phyloP scores from a whole-genome alignment of 2,113 vertebrate genomes.

The Sylvia atricapilla region DNA sequence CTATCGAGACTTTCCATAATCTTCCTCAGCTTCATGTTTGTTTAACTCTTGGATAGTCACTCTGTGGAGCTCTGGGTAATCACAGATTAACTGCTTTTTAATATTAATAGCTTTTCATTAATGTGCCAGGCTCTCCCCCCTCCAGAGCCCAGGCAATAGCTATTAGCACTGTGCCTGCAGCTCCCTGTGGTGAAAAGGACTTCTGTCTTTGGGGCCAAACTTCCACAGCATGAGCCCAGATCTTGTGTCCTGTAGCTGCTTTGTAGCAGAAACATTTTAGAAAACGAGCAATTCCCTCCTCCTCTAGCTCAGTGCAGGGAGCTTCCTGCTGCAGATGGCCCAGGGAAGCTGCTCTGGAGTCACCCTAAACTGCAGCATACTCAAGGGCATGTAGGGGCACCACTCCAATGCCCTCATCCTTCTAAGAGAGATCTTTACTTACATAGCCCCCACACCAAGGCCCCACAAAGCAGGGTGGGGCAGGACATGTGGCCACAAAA shows the following conservation, averaged over 20 bases:
- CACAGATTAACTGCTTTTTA: slow-evolving; percentile 36
- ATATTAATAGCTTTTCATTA: slow-evolving; percentile 32
- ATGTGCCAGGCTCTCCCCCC: not conserved
- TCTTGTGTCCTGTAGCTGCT: not conserved
- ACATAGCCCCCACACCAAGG: rapidly evolving
- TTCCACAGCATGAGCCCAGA: not conserved
- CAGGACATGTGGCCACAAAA: not conserved
- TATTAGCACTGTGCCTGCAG: not conserved
- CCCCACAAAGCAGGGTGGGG: not conserved
- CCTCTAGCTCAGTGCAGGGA: not conserved
- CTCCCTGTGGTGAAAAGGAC: not conserved
- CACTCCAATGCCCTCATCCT: not conserved
- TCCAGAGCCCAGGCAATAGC: not conserved
- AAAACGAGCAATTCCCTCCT: not conserved
- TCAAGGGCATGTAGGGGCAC: not conserved
- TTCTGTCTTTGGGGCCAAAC: not conserved
- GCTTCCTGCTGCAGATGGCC: not conserved
- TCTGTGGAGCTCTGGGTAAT: not conserved
- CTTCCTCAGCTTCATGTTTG: slow-evolving; percentile 15
- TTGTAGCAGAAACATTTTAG: not conserved
- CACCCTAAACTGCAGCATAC: not conserved
- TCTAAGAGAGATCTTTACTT: not conserved
- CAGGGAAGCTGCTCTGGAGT: not conserved
- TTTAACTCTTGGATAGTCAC: not conserved
- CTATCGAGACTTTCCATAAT: not conserved